A percentile compares a stretch with the other conserved stretches of the same genome.
Conservation (phyloP, 2,888 invertebrate species). For the Panzeria rudis region DNA sequence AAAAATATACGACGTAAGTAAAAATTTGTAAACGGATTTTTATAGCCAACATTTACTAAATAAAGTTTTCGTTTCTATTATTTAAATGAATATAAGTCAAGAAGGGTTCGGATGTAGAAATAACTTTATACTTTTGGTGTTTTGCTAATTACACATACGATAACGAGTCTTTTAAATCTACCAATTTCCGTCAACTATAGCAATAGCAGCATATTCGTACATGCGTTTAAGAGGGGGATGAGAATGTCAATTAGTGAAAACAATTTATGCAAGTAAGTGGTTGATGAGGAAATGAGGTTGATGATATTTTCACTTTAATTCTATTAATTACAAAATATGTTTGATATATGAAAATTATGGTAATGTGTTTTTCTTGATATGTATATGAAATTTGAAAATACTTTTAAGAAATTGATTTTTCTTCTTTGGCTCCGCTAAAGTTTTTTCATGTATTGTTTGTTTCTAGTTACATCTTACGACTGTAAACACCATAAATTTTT, state of each 20-base stretch:
- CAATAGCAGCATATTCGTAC: neutral
- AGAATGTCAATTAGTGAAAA: constrained; percentile 62
- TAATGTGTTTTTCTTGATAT: constrained; percentile 24
- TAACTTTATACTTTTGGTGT: constrained; percentile 58
- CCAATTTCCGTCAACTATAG: neutral
- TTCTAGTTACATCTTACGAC: neutral
- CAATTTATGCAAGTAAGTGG: constrained; percentile 42
- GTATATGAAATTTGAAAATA: constrained; percentile 14
- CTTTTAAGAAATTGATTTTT: constrained; percentile 35
- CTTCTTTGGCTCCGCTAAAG: constrained; percentile 56
- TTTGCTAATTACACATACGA: constrained; percentile 65
- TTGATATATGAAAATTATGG: constrained; percentile 8
- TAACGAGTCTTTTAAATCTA: constrained; percentile 27
- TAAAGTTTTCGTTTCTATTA: constrained; percentile 56
- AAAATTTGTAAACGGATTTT: constrained; percentile 51
- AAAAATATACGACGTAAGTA: constrained; percentile 7
- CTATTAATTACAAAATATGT: constrained; percentile 59
- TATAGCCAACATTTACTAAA: constrained; percentile 52
- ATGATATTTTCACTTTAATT: constrained; percentile 53
- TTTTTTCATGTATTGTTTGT: constrained; percentile 9
- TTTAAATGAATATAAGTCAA: constrained; percentile 53
- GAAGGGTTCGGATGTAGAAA: constrained; percentile 22
- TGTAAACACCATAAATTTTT: constrained; percentile 62
- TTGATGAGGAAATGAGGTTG: constrained; percentile 48
- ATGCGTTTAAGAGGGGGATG: neutral